Evolutionary conservation across 2,113 vertebrate genomes (phyloP), one percentile per base, ranked within the genome.

Genomic region (Caloenas nicobarica): DNA sequence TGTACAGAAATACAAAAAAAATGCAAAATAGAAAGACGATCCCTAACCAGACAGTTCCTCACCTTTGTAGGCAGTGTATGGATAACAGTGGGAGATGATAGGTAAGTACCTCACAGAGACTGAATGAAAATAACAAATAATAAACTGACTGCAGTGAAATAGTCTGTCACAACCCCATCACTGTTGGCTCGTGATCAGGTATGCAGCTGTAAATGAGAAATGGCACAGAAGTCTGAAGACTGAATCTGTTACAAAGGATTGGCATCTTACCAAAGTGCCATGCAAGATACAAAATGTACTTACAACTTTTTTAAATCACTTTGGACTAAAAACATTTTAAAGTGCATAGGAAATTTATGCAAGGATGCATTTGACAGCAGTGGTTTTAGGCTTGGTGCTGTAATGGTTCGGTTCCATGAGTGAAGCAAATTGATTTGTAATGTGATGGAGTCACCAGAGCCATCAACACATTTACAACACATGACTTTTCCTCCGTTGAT

Each of bases 341-440:
- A 44, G 9, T 44, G 24, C 6, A 6, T 33, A 51, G 19, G 12
- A 89, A 89, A 71, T 79, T 24, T 50, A 84, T 11, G 11, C 61
- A 84, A 74, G 33, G 61, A 56, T 46, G 33, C 46, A 14, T 64
- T 88, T 91, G 64, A 81, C 68, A 84, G 69, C 56, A 77, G 65
- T 51, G 44, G 26, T n/a, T 95, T 95, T 82, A 76, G n/a, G 58
- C 23, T 87, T 82, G 28, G 31, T 89, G 19, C 36, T 85, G 1
- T 34, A 81, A 57, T 36, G 60, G n/a, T 78, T 88, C 38, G 77
- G 2, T 18, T 92, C 38, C 33, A 36, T 16, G 22, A 93, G 53
- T 61, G 53, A 87, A 76, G 62, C 48, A 73, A 94, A 92, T 54
- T 72, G 50, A 92, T 95, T 87, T 92, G 66, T 91, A 77, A 79